Base-by-base conservation (phyloP, 1,140 invertebrate species). In the Drosophila pseudoobscura region DNA sequence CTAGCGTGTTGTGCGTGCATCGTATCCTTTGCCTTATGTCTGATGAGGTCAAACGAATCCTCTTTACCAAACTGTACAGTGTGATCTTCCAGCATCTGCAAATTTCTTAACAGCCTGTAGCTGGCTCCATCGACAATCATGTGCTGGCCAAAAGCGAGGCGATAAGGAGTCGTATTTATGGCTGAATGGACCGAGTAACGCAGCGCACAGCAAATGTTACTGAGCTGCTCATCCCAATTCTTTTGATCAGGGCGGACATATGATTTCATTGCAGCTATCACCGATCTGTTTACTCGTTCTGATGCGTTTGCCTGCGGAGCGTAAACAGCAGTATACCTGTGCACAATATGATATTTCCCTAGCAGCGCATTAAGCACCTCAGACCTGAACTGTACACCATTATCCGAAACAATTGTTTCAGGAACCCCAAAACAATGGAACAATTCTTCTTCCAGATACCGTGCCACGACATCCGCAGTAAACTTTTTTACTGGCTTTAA, bases 251-350 rank as follows among this genome's bases (percentile, higher is more conserved):
- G 44, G 20, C 41, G n/a, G 2, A 56, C 43, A 44, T 56, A 56
- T 2, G 41, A 43, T 13, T 41, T 22, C n/a, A 54, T 54, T 4
- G 52, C 52, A 4, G 20, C 6, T 22, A 54, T 43, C 0, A 43
- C 17, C 2, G 39, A 54, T 11, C 52, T 15, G 6, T 54, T 54
- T 6, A 52, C 51, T 31, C 50, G 15, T 6, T 52, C 29, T 3
- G 50, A 35, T 17, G 50, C 29, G 31, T 35, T 52, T 15, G 26
- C 50, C n/a, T 50, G 49, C 9, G 49, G 24, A 15, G 49, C 49
- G 9, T 51, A 51, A 8, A 51, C 13, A 5, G 50, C 29, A 6
- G 50, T 52, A 15, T 31, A 20, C 6, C n/a, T 52, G n/a, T 52
- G 50, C 15, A 9, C 5, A 35, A 53, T 20, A 6, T 35, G n/a